These are phyloP conservation scores for Ornithoptera priamus DNA, from an alignment of 2,888 invertebrate species.

Conservation along the genomic window DNA sequence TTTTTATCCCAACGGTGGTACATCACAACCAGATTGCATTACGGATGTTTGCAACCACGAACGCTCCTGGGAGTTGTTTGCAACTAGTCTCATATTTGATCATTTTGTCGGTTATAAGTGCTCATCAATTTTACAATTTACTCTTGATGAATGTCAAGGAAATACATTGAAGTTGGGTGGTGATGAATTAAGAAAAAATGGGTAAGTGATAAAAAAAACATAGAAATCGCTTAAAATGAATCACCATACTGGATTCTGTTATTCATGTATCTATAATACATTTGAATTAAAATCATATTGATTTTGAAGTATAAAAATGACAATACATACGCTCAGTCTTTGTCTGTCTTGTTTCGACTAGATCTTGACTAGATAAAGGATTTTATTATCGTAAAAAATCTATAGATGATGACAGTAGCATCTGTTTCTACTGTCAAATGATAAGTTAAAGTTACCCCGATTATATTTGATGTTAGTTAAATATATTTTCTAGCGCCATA, in stretches of 20 bases:
- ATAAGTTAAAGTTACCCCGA: background rate
- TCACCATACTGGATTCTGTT: too few species aligned
- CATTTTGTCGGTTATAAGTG: conserved; percentile 49
- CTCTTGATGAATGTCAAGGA: conserved; percentile 2
- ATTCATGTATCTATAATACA: too few species aligned
- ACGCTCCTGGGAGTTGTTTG: conserved; percentile 53
- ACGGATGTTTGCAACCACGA: conserved; percentile 52
- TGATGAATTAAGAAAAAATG: conserved; percentile 1
- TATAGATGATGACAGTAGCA: background rate
- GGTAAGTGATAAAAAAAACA: conserved; percentile 4
- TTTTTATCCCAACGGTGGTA: conserved; percentile 80
- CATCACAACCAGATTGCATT: conserved; percentile 50
- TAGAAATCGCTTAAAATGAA: too few species aligned
- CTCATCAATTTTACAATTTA: conserved; percentile 3
- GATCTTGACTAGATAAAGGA: too few species aligned
- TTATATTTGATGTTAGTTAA: background rate
- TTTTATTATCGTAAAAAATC: too few species aligned
- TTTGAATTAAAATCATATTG: too few species aligned
- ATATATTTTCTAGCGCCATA: background rate
- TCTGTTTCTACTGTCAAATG: background rate
- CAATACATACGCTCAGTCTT: too few species aligned
- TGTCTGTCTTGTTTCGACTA: too few species aligned
- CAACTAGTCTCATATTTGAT: conserved; percentile 45
- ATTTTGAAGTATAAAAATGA: too few species aligned
- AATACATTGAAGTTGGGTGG: conserved; percentile 2